These are phyloP conservation scores for Chaenogobius annularis DNA, from an alignment of 2,113 vertebrate species.

Conservation along the genomic window DNA sequence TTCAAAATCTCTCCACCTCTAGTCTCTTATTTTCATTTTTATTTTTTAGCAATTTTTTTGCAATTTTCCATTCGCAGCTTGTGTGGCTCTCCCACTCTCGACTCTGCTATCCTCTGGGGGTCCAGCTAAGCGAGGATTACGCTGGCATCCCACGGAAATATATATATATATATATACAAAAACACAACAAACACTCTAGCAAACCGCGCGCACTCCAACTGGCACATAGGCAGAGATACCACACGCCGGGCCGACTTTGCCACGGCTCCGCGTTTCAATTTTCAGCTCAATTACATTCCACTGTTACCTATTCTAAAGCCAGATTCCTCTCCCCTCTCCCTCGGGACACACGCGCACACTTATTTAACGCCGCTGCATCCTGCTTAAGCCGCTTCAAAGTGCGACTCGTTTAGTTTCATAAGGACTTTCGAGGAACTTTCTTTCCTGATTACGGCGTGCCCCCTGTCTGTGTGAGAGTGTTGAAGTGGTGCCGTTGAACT, in stretches of 20 bases:
- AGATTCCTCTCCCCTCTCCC: slow-evolving; percentile 52
- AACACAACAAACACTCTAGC: slow-evolving; percentile 16
- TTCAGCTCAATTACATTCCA: slow-evolving; percentile 80
- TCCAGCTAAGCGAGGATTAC: slow-evolving; percentile 69
- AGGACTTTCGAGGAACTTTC: slow-evolving; percentile 43
- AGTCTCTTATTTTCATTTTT: too few relatives aligned
- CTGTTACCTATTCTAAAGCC: slow-evolving; percentile 66
- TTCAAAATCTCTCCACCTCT: too few relatives aligned
- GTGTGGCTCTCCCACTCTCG: slow-evolving; percentile 54
- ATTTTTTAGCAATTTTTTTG: too few relatives aligned
- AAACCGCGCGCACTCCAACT: neutral
- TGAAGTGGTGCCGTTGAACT: neutral
- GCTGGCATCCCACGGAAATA: slow-evolving; percentile 58
- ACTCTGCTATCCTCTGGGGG: slow-evolving; percentile 63
- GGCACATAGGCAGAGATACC: slow-evolving; percentile 30
- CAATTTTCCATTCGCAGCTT: neutral
- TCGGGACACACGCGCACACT: slow-evolving; percentile 42
- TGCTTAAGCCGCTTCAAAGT: slow-evolving; percentile 46
- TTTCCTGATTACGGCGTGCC: slow-evolving; percentile 15
- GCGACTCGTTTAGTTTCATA: slow-evolving; percentile 27
- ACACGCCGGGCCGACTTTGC: slow-evolving; percentile 59
- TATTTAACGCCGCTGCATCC: slow-evolving; percentile 56
- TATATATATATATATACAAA: slow-evolving; percentile 40
- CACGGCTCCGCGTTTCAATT: slow-evolving; percentile 74
- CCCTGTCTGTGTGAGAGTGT: too few relatives aligned